Percentiles rank a stretch among this genome's conserved stretches.
Evolutionary conservation across 2,888 invertebrate species (phyloP).

Genomic region (Girardia tigrina): DNA sequence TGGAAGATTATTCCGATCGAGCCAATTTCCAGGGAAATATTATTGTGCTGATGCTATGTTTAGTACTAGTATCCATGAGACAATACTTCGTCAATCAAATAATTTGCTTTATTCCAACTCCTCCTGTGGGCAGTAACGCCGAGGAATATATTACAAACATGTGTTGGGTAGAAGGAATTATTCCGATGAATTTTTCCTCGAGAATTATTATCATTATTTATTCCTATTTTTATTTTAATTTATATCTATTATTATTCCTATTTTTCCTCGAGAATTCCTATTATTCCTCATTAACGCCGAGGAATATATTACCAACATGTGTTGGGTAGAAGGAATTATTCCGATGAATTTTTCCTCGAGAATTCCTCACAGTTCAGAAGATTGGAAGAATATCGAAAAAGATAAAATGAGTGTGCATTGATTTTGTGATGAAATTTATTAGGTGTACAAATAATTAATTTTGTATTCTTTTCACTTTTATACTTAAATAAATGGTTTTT

Average conservation of each 20-base stretch:
- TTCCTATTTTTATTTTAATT: no score
- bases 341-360: conserved; percentile 30
- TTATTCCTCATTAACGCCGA: no score
- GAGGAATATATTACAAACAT: conserved; percentile 33
- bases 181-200: no score
- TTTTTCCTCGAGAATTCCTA: no score
- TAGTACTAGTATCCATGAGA: conserved; percentile 29
- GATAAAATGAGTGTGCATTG: conserved; percentile 35
- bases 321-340: no score
- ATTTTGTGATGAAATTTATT: no score
- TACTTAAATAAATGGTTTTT: no score
- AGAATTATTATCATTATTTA: no score
- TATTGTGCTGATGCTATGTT: conserved; percentile 29
- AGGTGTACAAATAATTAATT: no score
- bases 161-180: conserved; percentile 36
- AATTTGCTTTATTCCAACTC: conserved; percentile 32
- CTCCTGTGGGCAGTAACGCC: conserved; percentile 25
- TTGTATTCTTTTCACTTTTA: no score
- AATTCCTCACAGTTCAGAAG: conserved; percentile 12
- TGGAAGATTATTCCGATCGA: conserved; percentile 35
- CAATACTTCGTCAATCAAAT: conserved; percentile 34
- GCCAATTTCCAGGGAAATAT: conserved; percentile 36
- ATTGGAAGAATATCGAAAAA: conserved; percentile 32
- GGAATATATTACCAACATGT: no score
- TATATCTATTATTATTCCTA: no score